Conservation (phyloP, 1,140 invertebrate genomes). For the Ladona fulva region DNA sequence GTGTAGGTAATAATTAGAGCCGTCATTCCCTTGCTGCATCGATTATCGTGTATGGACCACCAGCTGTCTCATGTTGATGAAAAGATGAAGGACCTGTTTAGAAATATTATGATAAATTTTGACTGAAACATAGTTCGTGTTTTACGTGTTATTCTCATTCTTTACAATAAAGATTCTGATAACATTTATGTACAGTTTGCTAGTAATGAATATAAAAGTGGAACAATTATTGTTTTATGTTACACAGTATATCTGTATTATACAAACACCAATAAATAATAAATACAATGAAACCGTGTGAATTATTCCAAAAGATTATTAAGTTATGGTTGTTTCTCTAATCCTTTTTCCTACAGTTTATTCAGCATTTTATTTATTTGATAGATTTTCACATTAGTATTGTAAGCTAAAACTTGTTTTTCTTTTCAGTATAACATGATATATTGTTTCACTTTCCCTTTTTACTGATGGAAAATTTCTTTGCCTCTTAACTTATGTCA, state of each 20-base stretch:
- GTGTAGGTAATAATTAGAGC: neutral
- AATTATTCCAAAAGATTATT: too few relatives aligned
- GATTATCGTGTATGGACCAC: neutral
- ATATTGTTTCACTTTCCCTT: too few relatives aligned
- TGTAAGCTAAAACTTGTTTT: too few relatives aligned
- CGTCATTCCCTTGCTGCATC: neutral
- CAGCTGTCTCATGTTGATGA: neutral
- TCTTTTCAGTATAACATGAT: too few relatives aligned
- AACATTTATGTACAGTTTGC: neutral
- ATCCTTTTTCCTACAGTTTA: too few relatives aligned
- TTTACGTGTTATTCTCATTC: neutral
- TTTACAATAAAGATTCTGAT: neutral
- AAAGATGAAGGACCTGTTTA: neutral
- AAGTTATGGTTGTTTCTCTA: too few relatives aligned
- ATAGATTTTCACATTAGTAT: too few relatives aligned
- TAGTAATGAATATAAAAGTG: neutral
- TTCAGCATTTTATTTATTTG: too few relatives aligned
- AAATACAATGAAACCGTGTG: neutral
- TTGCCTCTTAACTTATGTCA: too few relatives aligned
- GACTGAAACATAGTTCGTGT: neutral
- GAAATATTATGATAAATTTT: neutral
- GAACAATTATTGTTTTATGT: neutral
- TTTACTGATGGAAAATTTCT: too few relatives aligned
- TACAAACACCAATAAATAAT: neutral
- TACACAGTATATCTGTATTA: slow-evolving; percentile 10